These are phyloP conservation scores for Littorina saxatilis DNA, from an alignment of 1,140 invertebrate species.

Conservation along the genomic window DNA sequence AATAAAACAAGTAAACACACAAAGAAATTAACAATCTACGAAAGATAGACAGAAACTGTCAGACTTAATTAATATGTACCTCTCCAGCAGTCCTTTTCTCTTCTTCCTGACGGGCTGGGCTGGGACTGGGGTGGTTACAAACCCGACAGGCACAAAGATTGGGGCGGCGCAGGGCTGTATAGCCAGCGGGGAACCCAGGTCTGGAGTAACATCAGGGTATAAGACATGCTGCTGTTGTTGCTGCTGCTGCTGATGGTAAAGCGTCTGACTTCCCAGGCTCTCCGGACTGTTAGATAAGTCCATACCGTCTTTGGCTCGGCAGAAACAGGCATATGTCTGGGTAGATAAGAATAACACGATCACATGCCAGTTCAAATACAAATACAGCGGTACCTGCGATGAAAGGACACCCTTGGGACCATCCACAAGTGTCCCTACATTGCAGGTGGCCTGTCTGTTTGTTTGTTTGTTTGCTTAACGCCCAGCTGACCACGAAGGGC, in stretches of 20 bases:
- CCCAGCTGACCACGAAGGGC: too few relatives aligned
- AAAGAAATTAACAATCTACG: too few relatives aligned
- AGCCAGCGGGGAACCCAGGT: constrained; percentile 62
- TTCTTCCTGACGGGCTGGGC: constrained; percentile 80
- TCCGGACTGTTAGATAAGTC: neutral
- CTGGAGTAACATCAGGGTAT: constrained; percentile 37
- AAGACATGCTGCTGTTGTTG: constrained; percentile 34
- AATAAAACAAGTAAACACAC: too few relatives aligned
- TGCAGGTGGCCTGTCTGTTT: too few relatives aligned
- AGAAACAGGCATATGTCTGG: constrained; percentile 16
- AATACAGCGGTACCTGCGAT: neutral
- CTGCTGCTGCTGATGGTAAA: neutral
- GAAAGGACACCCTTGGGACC: neutral
- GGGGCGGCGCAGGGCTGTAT: constrained; percentile 69
- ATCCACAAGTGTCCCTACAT: too few relatives aligned
- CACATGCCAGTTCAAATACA: too few relatives aligned
- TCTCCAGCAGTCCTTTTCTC: constrained; percentile 77
- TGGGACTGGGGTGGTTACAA: constrained; percentile 58
- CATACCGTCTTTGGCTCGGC: neutral
- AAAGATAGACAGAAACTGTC: too few relatives aligned
- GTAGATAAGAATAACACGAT: neutral
- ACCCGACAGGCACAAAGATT: constrained; percentile 57
- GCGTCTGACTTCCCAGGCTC: constrained; percentile 11
- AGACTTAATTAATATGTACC: constrained; percentile 58
- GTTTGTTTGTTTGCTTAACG: too few relatives aligned